Conservation (phyloP, 2,797 vertebrate species). For the Buphagus erythrorhynchus region DNA sequence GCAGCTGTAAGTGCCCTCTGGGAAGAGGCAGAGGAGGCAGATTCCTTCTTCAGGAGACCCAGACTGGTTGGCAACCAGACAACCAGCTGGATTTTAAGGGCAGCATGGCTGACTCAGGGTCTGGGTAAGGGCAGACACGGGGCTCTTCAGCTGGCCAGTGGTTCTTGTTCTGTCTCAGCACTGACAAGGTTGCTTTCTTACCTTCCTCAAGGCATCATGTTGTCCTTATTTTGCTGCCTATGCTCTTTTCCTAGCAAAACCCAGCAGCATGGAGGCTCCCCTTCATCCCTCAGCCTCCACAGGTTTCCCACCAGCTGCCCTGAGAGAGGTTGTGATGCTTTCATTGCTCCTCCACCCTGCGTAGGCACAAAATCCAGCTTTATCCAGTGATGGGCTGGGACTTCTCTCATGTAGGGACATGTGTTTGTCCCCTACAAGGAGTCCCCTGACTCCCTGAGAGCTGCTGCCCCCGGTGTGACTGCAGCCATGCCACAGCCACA, state of each 20-base stretch:
- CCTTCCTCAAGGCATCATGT: not conserved
- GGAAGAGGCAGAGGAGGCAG: not conserved
- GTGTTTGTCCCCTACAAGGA: not conserved
- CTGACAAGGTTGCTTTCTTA: not conserved
- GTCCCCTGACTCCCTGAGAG: not conserved
- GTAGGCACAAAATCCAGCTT: not conserved
- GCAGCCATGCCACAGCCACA: not conserved
- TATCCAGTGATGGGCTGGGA: not conserved
- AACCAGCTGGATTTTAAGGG: not conserved
- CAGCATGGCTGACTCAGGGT: not conserved
- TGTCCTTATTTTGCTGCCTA: not conserved
- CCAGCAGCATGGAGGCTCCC: not conserved
- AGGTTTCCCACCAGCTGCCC: not conserved
- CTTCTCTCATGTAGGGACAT: not conserved
- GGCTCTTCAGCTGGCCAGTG: not conserved
- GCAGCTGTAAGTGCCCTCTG: not conserved
- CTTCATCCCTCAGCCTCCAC: not conserved
- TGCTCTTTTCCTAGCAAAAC: not conserved
- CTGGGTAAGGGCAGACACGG: accelerated
- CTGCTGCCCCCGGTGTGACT: not conserved
- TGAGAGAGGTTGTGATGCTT: not conserved
- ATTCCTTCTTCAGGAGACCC: not conserved
- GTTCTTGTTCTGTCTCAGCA: not conserved
- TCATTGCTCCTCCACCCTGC: not conserved
- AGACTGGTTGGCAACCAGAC: not conserved